These are phyloP conservation scores for Drosophila colorata DNA, from an alignment of 2,888 invertebrate species.

Conservation along the genomic window DNA sequence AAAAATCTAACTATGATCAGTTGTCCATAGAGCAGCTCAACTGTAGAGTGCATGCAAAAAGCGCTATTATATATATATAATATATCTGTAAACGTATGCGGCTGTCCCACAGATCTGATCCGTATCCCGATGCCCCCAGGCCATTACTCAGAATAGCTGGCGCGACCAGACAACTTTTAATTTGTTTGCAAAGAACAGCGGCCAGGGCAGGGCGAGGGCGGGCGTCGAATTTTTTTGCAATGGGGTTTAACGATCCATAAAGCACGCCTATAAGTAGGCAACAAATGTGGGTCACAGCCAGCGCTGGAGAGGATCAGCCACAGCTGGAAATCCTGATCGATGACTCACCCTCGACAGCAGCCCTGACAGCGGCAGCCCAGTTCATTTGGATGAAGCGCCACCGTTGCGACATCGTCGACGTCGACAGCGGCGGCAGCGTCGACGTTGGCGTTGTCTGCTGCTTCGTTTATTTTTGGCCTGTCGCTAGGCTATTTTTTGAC, in stretches of 20 bases:
- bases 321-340: not conserved
- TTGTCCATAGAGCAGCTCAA: slow-evolving; percentile 13
- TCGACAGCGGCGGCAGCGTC: slow-evolving; percentile 7
- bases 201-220: slow-evolving; percentile 5
- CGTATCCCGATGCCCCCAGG: slow-evolving; percentile 30
- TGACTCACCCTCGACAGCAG: slow-evolving; percentile 35
- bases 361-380: slow-evolving; percentile 26
- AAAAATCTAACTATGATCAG: not conserved
- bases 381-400: slow-evolving; percentile 59
- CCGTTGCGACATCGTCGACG: slow-evolving; percentile 29
- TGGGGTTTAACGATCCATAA: not conserved
- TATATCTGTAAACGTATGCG: slow-evolving; percentile 38
- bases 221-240: not conserved
- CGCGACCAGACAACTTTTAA: slow-evolving; percentile 59
- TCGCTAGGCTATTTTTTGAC: slow-evolving; percentile 74
- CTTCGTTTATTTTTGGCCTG: slow-evolving; percentile 67
- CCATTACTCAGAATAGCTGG: no score
- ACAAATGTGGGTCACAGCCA: slow-evolving; percentile 13
- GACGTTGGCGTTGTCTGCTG: slow-evolving; percentile 61
- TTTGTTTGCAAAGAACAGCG: slow-evolving; percentile 38
- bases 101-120: slow-evolving; percentile 48
- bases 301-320: slow-evolving; percentile 3
- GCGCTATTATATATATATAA: no score
- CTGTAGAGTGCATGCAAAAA: slow-evolving; percentile 44
- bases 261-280: slow-evolving; percentile 63